Evolutionary conservation across 2,797 vertebrate species (phyloP), one percentile per base, ranked within the genome.

Genomic region (Cryptoblepharus egeriae): DNA sequence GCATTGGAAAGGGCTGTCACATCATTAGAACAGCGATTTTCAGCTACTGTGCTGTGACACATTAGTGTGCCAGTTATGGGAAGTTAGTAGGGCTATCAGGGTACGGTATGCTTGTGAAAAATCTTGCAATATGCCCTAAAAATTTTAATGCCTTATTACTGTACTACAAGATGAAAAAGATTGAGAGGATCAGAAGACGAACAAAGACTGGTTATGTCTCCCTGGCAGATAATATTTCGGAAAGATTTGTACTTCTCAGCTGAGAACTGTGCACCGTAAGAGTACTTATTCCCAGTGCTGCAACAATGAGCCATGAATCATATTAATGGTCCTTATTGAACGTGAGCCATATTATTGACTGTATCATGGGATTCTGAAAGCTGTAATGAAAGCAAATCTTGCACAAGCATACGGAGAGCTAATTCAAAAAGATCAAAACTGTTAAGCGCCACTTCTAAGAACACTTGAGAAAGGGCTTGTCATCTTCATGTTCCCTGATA

Each of bases 251-350:
- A 42, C n/a, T 72, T 52, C 58, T 52, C 39, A 24, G 79, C 20
- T 28, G 22, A 52, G 68, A 26, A 20, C 16, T 35, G 24, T 52
- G 30, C 6, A 1, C 39, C 10, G 1, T 12, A 16, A 63, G 32
- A 8, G 11, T 3, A 37, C 78, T n/a, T 71, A 32, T 24, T 61
- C 57, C 9, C n/a, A 8, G 52, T 3, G 1, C 35, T 32, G 7
- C 55, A n/a, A 28, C 32, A 22, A 39, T 26, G 32, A 52, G 8
- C 58, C 24, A 20, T 73, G 42, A 55, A 55, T 73, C 79, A 64
- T 37, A 73, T 64, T 73, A 80, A 80, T 10, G 70, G 30, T 26
- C 70, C 45, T 63, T 73, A 80, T 73, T 64, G 60, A 58, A 63
- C 30, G 10, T 7, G 32, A 73, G 39, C 26, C 24, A 28, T 42